Base-by-base conservation (phyloP, 2,888 invertebrate genomes). In the Protonemura montana region DNA sequence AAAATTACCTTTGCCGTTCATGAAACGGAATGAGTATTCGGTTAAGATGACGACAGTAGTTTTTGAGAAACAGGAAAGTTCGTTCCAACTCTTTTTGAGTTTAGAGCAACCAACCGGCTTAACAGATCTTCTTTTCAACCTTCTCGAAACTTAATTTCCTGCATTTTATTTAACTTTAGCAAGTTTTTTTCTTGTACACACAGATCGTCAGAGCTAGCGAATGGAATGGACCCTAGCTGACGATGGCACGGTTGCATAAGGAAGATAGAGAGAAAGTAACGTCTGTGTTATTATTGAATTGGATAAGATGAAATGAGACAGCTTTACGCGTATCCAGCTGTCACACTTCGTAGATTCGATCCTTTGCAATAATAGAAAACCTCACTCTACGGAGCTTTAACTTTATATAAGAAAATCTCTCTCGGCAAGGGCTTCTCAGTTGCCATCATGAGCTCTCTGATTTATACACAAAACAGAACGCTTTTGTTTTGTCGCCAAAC, bases 81-180 rank as follows among this genome's bases (percentile, higher is more conserved):
- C 59, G 16, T 3, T 59, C 59, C 21, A 59, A 59, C 59, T 59
- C 59, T 59, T 59, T n/a, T 59, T 59, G 59, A 10, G 59, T 59
- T 35, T 59, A 21, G 59, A 10, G 59, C 59, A 59, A 10, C 59
- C 59, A 59, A 13, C 59, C 59, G 21, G 35, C 21, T 59, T 59
- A 16, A 59, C n/a, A 59, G 16, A 59, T 59, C 59, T 13, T 21
- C 21, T 59, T 59, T 59, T 21, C 59, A 59, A 21, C 59, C 59
- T 59, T 59, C 59, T 59, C 59, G 21, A 59, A 59, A 59, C 76
- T 86, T 86, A 86, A 86, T 86, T 86, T 86, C 83, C 86, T 86
- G 86, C 82, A 86, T 83, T 86, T 86, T 59, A 85, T 85, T 85
- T 80, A 85, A 85, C 80, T 85, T 85, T 85, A 41, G 80, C 80